Evolutionary conservation across 2,888 invertebrate species (phyloP).

Genomic region (Drymonia ruficornis): DNA sequence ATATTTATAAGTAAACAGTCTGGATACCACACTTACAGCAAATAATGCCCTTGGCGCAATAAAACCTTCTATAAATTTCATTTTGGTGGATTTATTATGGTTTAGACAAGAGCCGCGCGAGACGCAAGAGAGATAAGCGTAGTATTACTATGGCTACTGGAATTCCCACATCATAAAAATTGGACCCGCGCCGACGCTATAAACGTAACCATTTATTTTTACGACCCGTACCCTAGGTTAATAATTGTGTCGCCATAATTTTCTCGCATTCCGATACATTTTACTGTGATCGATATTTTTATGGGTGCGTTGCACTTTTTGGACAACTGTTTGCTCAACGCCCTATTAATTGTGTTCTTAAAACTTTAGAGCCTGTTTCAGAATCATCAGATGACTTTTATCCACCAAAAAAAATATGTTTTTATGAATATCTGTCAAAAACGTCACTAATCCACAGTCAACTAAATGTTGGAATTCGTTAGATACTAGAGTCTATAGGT

Average conservation of each 20-base stretch:
- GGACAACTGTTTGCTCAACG: constrained; percentile 22
- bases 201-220: constrained; percentile 76
- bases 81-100: constrained; percentile 22
- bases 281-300: constrained; percentile 36
- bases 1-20: constrained; percentile 11
- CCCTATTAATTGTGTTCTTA: background rate
- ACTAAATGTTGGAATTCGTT: no score
- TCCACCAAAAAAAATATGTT: no score
- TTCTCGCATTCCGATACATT: constrained; percentile 50
- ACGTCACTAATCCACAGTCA: no score
- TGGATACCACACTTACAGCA: constrained; percentile 6
- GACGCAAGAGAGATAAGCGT: constrained; percentile 54
- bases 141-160: constrained; percentile 57
- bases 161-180: constrained; percentile 74
- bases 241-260: constrained; percentile 72
- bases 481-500: no score
- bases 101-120: constrained; percentile 33
- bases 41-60: constrained; percentile 7
- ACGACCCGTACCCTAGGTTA: constrained; percentile 66
- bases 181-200: constrained; percentile 59
- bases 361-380: no score
- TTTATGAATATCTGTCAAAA: no score
- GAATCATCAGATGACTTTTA: no score
- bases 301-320: constrained; percentile 25
- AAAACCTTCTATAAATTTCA: constrained; percentile 21